Base-by-base conservation (phyloP, 2,797 vertebrate genomes). In the Xyrichtys novacula region DNA sequence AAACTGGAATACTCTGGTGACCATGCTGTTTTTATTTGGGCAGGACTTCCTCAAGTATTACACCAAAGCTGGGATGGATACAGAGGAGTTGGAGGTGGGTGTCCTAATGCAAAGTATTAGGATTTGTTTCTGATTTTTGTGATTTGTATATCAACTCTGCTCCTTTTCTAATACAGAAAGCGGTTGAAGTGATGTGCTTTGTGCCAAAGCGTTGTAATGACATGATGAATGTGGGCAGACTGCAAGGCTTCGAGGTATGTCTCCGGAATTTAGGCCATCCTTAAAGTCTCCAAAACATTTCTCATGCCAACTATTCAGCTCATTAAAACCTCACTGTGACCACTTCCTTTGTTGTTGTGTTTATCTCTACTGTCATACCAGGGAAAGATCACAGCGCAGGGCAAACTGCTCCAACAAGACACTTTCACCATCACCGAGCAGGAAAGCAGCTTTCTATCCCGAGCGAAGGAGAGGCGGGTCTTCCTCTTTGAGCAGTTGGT, bases 21-120 rank as follows among this genome's bases (percentile, higher is more conserved):
- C 71, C 77, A 67, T 86, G 72, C 84, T 63, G 83, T 85, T 85
- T 89, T 89, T 90, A 76, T 91, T 87, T 90, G 66, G 70, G 67
- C 91, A 98, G 97, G 97, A 98, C 91, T 96, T 97, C 90, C 91
- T 96, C 62, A 98, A 97, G 89, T 97, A 97, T 89, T 96, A 94
- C 81, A 94, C 94, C 71, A 96, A 96, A 93, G 96, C 96, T 73
- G 96, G 95, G 75, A 94, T 94, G 94, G 94, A 96, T 84, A 96
- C 93, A 0, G 91, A 94, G 65, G 95, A 96, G 78, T 70, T 98
- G 65, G 95, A 97, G 96, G 97, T 98, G 87, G 69, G 89, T 84
- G 49, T 66, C 20, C 53, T 22, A 8, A 46, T 40, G 11, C 26
- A 48, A 38, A 26, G 42, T 32, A 56, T 7, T 11, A 25, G 9